A percentile compares a stretch with the other conserved stretches of the same genome.
Evolutionary conservation across 1,140 invertebrate species (phyloP).

Genomic region (Lordiphosa stackelbergi): DNA sequence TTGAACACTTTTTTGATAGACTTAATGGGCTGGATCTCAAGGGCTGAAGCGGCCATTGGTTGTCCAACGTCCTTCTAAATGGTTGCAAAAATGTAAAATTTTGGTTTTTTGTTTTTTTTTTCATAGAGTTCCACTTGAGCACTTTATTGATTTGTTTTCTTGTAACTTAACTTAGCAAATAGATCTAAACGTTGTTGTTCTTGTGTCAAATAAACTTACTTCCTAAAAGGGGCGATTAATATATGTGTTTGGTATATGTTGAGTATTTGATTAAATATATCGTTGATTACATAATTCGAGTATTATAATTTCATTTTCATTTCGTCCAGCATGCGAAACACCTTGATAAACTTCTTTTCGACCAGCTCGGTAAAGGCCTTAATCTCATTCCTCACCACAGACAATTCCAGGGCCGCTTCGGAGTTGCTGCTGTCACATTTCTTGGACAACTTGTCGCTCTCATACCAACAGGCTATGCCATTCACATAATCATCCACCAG

Average conservation of each 20-base stretch:
- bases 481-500: conserved; percentile 72
- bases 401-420: conserved; percentile 65
- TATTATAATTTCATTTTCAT: conserved; percentile 56
- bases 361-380: conserved; percentile 65
- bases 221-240: conserved; percentile 32
- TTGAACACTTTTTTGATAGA: too few relatives aligned
- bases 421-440: conserved; percentile 56
- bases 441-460: conserved; percentile 62
- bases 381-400: conserved; percentile 71
- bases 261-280: conserved; percentile 12
- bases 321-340: conserved; percentile 72
- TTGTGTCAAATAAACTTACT: conserved; percentile 49
- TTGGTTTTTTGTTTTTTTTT: conserved; percentile 8
- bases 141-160: conserved; percentile 47
- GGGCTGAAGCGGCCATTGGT: too few relatives aligned
- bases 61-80: too few relatives aligned
- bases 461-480: conserved; percentile 74
- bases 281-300: conserved; percentile 14
- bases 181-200: conserved; percentile 29
- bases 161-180: conserved; percentile 32
- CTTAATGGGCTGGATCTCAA: too few relatives aligned
- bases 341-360: conserved; percentile 71
- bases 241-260: background rate
- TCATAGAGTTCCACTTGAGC: conserved; percentile 42
- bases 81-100: too few relatives aligned